Evolutionary conservation across 2,888 invertebrate species (phyloP).

Genomic region (Diploptera punctata): DNA sequence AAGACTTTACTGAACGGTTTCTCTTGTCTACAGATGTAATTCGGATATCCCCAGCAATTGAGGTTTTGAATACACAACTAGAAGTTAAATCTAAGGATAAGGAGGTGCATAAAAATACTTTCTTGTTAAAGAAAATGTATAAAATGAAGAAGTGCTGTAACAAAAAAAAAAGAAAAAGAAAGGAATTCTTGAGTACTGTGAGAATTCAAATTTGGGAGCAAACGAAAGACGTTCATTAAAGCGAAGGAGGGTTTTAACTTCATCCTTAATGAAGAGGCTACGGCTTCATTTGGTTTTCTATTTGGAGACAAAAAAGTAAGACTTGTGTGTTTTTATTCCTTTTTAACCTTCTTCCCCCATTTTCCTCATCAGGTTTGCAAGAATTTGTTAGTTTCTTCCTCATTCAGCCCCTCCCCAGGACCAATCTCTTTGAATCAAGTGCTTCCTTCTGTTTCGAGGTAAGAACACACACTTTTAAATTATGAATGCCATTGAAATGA

Average conservation of each 20-base stretch:
- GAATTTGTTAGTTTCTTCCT: slow-evolving; percentile 27
- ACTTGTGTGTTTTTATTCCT: slow-evolving; percentile 16
- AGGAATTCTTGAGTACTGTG: slow-evolving; percentile 15
- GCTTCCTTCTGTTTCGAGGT: slow-evolving; percentile 9
- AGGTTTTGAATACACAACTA: too few species aligned
- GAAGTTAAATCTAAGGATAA: too few species aligned
- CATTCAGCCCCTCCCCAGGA: background rate
- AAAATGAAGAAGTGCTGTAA: slow-evolving; percentile 18
- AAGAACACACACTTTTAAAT: background rate
- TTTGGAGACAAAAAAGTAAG: slow-evolving; percentile 28
- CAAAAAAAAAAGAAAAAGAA: slow-evolving; percentile 1
- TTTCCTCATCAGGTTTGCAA: slow-evolving; percentile 29
- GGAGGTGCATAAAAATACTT: slow-evolving; percentile 1
- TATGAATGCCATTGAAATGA: background rate
- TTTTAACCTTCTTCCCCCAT: slow-evolving; percentile 2
- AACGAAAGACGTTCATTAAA: slow-evolving; percentile 32
- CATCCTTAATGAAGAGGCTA: slow-evolving; percentile 30
- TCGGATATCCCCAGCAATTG: too few species aligned
- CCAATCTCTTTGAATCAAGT: background rate
- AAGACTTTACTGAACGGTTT: too few species aligned
- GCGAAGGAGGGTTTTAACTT: slow-evolving; percentile 23
- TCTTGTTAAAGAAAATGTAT: slow-evolving; percentile 17
- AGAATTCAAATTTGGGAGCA: slow-evolving; percentile 26
- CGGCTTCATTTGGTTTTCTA: slow-evolving; percentile 30
- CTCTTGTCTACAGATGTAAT: too few species aligned